These are phyloP conservation scores for Phenganax subtilis DNA, from an alignment of 92 coral and sea anemone genomes.

Conservation along the genomic window DNA sequence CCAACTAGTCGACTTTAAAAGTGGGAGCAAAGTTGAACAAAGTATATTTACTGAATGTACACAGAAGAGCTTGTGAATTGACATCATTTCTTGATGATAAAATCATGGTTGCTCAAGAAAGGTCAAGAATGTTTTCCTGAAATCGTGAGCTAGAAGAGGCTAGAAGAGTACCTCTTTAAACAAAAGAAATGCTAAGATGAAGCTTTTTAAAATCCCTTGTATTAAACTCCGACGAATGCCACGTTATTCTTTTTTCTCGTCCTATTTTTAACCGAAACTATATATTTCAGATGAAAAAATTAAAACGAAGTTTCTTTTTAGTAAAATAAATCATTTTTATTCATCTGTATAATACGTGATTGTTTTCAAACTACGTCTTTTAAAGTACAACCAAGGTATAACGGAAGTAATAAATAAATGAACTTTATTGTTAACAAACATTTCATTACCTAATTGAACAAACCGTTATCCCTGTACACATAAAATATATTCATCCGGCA, in stretches of 20 bases:
- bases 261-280: background rate
- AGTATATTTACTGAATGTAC: background rate
- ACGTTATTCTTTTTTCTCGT: background rate
- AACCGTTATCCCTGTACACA: no score
- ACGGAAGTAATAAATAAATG: background rate
- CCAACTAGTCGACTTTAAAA: background rate
- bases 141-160: background rate
- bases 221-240: background rate
- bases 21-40: background rate
- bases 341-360: background rate
- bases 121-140: constrained; percentile 13
- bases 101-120: background rate
- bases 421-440: background rate
- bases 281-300: background rate
- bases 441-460: background rate
- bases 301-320: background rate
- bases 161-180: background rate
- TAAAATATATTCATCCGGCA: no score
- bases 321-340: background rate
- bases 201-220: background rate
- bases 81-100: background rate
- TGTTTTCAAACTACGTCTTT: background rate
- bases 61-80: background rate
- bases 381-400: background rate
- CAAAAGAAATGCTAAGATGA: background rate